Evolutionary conservation across 1,140 invertebrate species (phyloP).

Genomic region (Phymastichus coffea): DNA sequence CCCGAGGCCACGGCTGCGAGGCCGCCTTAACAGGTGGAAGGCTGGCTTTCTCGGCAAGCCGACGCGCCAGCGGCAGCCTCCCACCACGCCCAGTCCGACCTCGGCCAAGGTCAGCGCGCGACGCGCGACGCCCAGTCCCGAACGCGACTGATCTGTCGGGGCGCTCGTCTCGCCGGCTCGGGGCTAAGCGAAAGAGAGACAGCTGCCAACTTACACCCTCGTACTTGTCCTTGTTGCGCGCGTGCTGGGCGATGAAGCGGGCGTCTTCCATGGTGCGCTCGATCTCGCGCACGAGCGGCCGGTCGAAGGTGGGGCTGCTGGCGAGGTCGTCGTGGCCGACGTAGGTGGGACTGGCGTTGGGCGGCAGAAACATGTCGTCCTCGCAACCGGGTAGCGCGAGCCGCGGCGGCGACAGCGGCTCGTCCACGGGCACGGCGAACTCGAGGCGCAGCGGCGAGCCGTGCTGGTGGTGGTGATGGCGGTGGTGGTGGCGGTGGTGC

Average conservation of each 20-base stretch:
- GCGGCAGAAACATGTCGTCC: conserved; percentile 77
- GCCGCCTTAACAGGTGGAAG: too few relatives aligned
- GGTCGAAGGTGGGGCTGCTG: conserved; percentile 76
- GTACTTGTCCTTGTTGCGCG: conserved; percentile 91
- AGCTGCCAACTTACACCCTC: conserved; percentile 91
- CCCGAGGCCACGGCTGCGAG: too few relatives aligned
- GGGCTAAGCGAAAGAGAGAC: too few relatives aligned
- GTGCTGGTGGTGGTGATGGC: too few relatives aligned
- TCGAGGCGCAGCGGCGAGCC: background rate
- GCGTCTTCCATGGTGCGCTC: conserved; percentile 87
- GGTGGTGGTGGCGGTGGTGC: too few relatives aligned
- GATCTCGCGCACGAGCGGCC: conserved; percentile 72
- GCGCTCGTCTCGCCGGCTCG: too few relatives aligned
- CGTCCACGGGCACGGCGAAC: background rate
- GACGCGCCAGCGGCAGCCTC: too few relatives aligned
- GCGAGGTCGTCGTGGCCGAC: conserved; percentile 58
- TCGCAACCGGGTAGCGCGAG: conserved; percentile 71
- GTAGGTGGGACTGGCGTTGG: conserved; percentile 58
- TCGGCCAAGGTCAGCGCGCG: too few relatives aligned
- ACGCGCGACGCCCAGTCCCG: too few relatives aligned
- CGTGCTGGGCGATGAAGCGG: conserved; percentile 91
- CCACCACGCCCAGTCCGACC: too few relatives aligned
- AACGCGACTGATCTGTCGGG: too few relatives aligned
- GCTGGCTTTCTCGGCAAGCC: too few relatives aligned
- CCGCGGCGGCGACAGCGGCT: conserved; percentile 51